phyloP scores from a whole-genome alignment of 2,113 vertebrate genomes.

The Muscicapa adusta region DNA sequence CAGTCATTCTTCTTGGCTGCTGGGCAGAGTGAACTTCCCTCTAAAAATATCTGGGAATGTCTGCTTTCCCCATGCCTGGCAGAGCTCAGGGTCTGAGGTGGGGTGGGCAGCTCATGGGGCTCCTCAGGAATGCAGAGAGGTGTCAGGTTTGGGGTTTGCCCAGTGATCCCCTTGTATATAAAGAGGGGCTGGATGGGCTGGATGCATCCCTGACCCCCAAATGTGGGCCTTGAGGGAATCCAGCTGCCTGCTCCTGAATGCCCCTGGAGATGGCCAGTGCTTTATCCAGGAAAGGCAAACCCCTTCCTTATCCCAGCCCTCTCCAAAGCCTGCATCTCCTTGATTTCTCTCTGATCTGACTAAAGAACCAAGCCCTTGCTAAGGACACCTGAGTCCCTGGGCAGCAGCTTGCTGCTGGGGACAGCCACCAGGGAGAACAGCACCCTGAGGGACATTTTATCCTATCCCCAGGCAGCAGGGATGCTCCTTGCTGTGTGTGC shows the following conservation, averaged over 20 bases:
- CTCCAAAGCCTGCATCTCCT: neutral
- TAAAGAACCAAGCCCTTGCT: neutral
- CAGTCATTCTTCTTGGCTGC: neutral
- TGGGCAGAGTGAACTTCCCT: rapidly evolving
- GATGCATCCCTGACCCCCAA: neutral
- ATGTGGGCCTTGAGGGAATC: neutral
- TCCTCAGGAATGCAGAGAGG: neutral
- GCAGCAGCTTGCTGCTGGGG: neutral
- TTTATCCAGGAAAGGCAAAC: neutral
- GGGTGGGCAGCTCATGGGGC: neutral
- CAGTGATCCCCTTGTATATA: neutral
- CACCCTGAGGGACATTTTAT: neutral
- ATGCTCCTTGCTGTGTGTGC: neutral
- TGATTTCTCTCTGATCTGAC: neutral
- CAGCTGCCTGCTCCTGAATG: neutral
- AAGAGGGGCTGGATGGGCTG: neutral
- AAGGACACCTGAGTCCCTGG: rapidly evolving
- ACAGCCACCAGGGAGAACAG: neutral
- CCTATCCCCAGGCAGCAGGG: neutral
- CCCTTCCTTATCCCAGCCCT: neutral
- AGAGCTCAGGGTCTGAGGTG: neutral
- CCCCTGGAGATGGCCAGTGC: rapidly evolving
- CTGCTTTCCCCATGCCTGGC: neutral
- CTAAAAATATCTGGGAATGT: neutral
- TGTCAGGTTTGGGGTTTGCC: neutral